Conservation (phyloP, 2,113 vertebrate genomes). For the Anolis carolinensis region DNA sequence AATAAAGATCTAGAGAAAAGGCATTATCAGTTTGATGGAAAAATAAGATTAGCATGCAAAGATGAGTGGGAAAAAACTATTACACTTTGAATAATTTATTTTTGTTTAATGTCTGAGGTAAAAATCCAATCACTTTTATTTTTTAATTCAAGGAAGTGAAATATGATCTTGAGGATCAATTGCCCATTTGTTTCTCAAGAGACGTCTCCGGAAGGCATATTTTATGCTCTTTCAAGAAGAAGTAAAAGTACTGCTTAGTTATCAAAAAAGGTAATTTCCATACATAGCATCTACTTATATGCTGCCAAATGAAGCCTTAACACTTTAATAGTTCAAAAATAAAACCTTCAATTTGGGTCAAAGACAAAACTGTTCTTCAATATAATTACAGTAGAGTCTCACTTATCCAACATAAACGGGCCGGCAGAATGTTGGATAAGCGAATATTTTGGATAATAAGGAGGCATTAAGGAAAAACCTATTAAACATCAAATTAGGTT, state of each 20-base stretch:
- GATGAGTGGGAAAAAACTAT: constrained; percentile 20
- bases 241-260: constrained; percentile 17
- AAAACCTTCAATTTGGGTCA: constrained; percentile 34
- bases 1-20: constrained; percentile 21
- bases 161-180: constrained; percentile 55
- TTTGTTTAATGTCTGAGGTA: constrained; percentile 37
- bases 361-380: constrained; percentile 55
- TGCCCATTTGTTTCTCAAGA: constrained; percentile 55
- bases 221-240: constrained; percentile 58
- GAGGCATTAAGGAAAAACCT: too few relatives aligned
- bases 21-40: constrained; percentile 33
- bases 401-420: too few relatives aligned
- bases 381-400: constrained; percentile 48
- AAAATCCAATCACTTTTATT: constrained; percentile 38
- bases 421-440: too few relatives aligned
- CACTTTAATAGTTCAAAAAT: constrained; percentile 53
- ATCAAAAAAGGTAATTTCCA: constrained; percentile 60
- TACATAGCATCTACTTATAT: constrained; percentile 47
- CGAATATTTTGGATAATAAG: too few relatives aligned
- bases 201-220: constrained; percentile 45
- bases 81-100: constrained; percentile 46
- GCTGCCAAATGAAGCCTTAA: constrained; percentile 57
- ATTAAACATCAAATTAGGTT: too few relatives aligned
- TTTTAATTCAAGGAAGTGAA: constrained; percentile 63
- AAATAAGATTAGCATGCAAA: constrained; percentile 45